These are phyloP conservation scores for Thryonomys swinderianus DNA, from an alignment of 2,113 vertebrate genomes.

Conservation along the genomic window DNA sequence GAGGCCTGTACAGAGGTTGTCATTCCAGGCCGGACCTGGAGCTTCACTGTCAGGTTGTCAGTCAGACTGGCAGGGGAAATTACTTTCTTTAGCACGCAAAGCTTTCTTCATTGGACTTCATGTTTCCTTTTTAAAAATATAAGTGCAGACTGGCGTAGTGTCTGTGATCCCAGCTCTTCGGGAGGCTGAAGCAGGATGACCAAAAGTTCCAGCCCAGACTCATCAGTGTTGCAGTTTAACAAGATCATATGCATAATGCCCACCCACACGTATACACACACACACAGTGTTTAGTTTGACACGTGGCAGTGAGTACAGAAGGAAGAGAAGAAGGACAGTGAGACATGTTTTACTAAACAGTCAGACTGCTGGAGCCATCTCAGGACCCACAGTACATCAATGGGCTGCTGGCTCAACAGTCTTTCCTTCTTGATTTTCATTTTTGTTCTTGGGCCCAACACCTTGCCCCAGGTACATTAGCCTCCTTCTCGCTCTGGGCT, in stretches of 20 bases:
- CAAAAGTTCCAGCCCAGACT: not conserved
- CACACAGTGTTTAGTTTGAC: not conserved
- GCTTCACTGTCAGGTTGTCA: not conserved
- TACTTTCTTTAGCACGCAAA: not conserved
- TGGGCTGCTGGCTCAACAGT: accelerated
- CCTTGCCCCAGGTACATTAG: accelerated
- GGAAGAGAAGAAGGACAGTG: not conserved
- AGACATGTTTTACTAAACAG: accelerated
- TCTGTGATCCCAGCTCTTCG: not conserved
- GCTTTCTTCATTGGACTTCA: not conserved
- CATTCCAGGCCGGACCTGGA: not conserved
- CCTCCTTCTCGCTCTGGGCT: not conserved
- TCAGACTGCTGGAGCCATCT: too few relatives aligned
- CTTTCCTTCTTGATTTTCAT: not conserved
- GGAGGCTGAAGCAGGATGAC: not conserved
- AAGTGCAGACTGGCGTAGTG: not conserved
- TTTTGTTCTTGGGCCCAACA: accelerated
- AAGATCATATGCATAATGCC: too few relatives aligned
- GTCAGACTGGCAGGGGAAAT: not conserved
- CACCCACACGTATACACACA: not conserved
- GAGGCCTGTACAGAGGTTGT: not conserved
- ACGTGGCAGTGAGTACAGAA: not conserved
- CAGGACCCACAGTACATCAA: accelerated
- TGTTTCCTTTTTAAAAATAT: not conserved
- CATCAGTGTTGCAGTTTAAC: not conserved